These are phyloP conservation scores for Tetragonisca angustula DNA, from an alignment of 2,888 invertebrate genomes.

Conservation along the genomic window DNA sequence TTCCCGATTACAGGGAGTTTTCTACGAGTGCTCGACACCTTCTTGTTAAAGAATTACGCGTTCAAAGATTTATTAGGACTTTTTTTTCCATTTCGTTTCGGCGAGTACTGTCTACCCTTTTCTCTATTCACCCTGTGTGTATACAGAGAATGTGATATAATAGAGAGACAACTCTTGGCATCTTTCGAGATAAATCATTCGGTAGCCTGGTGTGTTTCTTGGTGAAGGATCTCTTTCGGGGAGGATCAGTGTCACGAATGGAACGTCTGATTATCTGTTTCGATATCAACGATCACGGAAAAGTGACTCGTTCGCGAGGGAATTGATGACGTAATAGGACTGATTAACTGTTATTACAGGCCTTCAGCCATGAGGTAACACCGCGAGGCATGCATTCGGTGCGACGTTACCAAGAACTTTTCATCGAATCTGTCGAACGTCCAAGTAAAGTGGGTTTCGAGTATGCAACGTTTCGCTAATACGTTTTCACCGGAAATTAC, in stretches of 20 bases:
- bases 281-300: not conserved
- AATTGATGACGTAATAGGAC: not conserved
- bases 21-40: too few relatives aligned
- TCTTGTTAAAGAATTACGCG: too few relatives aligned
- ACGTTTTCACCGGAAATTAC: not conserved
- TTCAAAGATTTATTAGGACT: too few relatives aligned
- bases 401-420: not conserved
- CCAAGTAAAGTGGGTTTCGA: not conserved
- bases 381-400: not conserved
- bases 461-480: not conserved
- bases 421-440: not conserved
- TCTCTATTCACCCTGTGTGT: too few relatives aligned
- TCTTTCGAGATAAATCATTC: conserved; percentile 7
- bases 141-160: not conserved
- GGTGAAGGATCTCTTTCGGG: not conserved
- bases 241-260: conserved; percentile 1
- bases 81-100: too few relatives aligned
- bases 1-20: too few relatives aligned
- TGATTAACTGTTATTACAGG: not conserved
- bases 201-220: not conserved
- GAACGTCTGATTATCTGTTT: conserved; percentile 4
- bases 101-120: too few relatives aligned
- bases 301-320: not conserved
- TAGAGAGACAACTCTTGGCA: not conserved
- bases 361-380: not conserved